Conservation (phyloP, 2,113 vertebrate genomes). For the Bubalus kerabau region DNA sequence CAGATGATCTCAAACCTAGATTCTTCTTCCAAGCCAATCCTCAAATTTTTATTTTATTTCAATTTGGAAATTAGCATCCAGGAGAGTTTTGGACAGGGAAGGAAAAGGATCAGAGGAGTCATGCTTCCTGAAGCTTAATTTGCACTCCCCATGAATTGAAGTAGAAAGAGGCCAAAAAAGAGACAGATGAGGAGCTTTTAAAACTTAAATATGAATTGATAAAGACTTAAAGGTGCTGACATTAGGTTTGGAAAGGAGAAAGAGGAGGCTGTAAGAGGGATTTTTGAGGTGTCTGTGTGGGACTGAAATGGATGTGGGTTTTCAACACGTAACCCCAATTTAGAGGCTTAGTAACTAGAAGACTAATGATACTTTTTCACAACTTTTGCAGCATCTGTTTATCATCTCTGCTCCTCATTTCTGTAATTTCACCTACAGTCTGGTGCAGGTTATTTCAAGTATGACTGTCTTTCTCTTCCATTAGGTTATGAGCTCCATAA, state of each 20-base stretch:
- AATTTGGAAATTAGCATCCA: background rate
- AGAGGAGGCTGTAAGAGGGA: background rate
- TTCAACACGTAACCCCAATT: background rate
- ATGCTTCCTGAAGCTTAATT: background rate
- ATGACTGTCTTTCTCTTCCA: background rate
- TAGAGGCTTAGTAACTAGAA: background rate
- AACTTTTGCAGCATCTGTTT: background rate
- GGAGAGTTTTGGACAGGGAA: background rate
- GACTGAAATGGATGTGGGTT: background rate
- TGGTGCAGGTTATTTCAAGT: background rate
- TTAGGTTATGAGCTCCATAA: background rate
- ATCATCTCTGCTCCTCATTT: background rate
- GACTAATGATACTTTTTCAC: background rate
- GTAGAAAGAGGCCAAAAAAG: background rate
- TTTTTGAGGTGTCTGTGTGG: background rate
- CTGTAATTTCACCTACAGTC: background rate
- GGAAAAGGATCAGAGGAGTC: background rate
- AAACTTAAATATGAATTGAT: background rate
- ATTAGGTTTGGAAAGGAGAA: background rate
- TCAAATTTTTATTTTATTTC: background rate
- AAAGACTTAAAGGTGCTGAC: background rate
- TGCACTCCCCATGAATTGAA: background rate
- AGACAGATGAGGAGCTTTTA: background rate
- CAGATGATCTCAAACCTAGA: background rate
- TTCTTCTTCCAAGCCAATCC: background rate